Base-by-base conservation (phyloP, 2,113 vertebrate species). In the Anolis carolinensis region DNA sequence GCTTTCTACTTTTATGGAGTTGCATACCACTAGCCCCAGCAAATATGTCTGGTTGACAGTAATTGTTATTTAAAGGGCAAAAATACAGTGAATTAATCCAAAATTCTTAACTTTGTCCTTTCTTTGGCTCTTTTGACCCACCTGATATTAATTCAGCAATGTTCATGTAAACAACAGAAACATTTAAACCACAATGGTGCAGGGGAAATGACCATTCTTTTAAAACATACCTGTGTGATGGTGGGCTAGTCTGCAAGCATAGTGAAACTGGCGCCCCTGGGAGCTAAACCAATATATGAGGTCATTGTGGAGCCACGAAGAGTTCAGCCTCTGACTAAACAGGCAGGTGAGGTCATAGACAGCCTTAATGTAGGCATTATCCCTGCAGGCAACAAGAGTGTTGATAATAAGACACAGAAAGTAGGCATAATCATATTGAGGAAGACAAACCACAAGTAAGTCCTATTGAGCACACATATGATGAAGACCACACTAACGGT, bases 281-380 rank as follows among this genome's bases (percentile, higher is more conserved):
- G 81, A 89, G 87, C 96, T 98, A 21, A 97, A 82, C 79, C 94
- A 2, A 71, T 97, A 98, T 84, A 98, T 95, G 1, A 95, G 0
- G 63, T 97, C 92, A 27, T 13, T 96, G 92, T 97, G 96, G 90
- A 97, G 96, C 0, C 94, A 95, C 79, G 96, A 95, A 0, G 1
- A 91, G 52, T 82, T 92, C 3, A 96, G 0, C 62, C 97, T 94
- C 0, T 94, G 0, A 50, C 89, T 94, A 16, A 95, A 4, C 8
- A 97, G 85, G 87, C 86, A 0, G 79, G 83, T 95, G 32, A 98
- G 93, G 1, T 98, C 96, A 89, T 95, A 97, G 76, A 98, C 97
- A 11, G 98, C 96, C 90, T 93, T 95, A 84, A 97, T 97, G 50
- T 98, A 98, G 8, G 78, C 20, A 81, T 97, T 96, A 63, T 9